These are phyloP conservation scores for Bufo gargarizans DNA, from an alignment of 2,113 vertebrate genomes.

Conservation along the genomic window DNA sequence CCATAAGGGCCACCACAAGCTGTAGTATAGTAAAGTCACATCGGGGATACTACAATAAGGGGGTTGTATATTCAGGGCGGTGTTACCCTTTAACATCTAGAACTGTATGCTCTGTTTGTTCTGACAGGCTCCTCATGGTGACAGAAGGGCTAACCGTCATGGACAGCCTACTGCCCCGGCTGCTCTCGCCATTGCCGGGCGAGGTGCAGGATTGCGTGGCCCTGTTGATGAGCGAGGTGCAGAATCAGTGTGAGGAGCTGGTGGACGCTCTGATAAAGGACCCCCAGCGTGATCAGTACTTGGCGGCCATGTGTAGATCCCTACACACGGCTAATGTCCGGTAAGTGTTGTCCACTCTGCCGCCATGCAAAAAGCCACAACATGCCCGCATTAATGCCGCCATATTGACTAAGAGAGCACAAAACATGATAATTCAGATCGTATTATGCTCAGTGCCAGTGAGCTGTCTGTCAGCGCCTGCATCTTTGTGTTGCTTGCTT, in stretches of 20 bases:
- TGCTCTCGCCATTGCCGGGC: conserved; percentile 54
- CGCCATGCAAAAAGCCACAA: too few relatives aligned
- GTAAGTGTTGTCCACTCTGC: conserved; percentile 44
- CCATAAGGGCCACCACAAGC: too few relatives aligned
- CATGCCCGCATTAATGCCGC: too few relatives aligned
- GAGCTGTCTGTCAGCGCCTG: neutral
- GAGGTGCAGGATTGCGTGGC: conserved; percentile 58
- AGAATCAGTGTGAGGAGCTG: conserved; percentile 42
- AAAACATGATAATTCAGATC: too few relatives aligned
- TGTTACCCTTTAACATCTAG: neutral
- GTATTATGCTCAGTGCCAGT: conserved; percentile 7
- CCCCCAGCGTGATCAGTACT: conserved; percentile 32
- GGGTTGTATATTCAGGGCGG: neutral
- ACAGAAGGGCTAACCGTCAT: neutral
- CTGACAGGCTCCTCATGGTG: conserved; percentile 15
- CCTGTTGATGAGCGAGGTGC: conserved; percentile 40
- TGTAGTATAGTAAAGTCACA: too few relatives aligned
- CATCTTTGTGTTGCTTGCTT: neutral
- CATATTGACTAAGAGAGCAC: too few relatives aligned
- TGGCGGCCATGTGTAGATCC: conserved; percentile 49
- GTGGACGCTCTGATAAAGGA: conserved; percentile 54
- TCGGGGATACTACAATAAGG: too few relatives aligned
- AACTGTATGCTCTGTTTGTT: neutral
- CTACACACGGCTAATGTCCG: conserved; percentile 55
- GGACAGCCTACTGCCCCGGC: neutral